Evolutionary conservation across 2,888 invertebrate species (phyloP), one percentile per base, ranked within the genome.

Genomic region (Hypena proboscidalis): DNA sequence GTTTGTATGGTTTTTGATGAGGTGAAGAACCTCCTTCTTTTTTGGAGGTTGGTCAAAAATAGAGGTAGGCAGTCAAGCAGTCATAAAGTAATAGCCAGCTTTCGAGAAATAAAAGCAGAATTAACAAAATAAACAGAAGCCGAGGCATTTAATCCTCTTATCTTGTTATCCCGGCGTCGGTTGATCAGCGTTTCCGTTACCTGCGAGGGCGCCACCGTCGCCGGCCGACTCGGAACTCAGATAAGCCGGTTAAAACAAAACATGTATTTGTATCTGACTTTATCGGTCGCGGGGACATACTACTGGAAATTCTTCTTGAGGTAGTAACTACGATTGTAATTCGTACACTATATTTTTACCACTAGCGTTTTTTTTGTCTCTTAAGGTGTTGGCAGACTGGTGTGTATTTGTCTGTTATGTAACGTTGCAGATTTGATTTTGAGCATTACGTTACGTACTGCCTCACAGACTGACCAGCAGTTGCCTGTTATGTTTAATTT

Each of bases 91-190:
- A 64, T 49, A 31, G 61, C 35, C 9, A 32, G 9, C 34, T 43
- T 53, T 46, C 53, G 25, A 44, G 41, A 66, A 67, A 65, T 72
- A 70, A 70, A 54, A 68, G 67, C 55, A 55, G 73, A 74, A 74
- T 76, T 71, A 74, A 70, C 69, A 70, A 71, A 76, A 79, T 75
- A 76, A 77, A 62, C 56, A 63, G 62, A 52, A 63, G 66, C 66
- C 63, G 69, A 67, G 51, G 58, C 53, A 27, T 57, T 29, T 81
- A 81, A 83, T 80, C 80, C 79, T 63, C 77, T 83, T 83, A 83
- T 80, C 82, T 56, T 67, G 56, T 68, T 65, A 73, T 65, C 66
- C 72, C 73, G 71, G 58, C 57, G 58, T 59, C 58, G 62, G 65
- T 63, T 70, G 73, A 75, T 76, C 75, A 61, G 63, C 68, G 65